Conservation (phyloP, 2,113 vertebrate species). For the Eleginops maclovinus region DNA sequence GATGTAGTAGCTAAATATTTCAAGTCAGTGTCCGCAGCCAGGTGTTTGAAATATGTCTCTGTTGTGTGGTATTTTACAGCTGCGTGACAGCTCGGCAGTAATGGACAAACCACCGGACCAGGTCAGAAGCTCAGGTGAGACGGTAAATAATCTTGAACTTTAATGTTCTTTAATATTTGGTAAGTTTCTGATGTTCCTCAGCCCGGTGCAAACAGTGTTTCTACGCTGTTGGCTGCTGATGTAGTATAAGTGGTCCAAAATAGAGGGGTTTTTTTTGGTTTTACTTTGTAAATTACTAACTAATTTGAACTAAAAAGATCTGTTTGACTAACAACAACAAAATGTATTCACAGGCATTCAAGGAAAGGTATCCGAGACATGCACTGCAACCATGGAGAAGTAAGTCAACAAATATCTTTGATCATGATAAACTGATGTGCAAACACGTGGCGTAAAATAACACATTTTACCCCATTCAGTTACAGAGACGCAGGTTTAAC, state of each 20-base stretch:
- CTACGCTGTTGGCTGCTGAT: not conserved
- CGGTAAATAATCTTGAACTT: not conserved
- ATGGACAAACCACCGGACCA: not conserved
- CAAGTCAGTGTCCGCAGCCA: not conserved
- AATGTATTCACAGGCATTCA: slow-evolving; percentile 14
- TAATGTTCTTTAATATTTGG: too few species aligned
- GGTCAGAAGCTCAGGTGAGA: slow-evolving; percentile 5
- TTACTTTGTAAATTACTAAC: not conserved
- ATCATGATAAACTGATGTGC: not conserved
- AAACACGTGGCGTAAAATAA: not conserved
- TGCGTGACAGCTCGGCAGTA: not conserved
- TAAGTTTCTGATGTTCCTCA: not conserved
- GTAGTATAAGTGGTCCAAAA: not conserved
- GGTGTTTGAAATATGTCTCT: not conserved
- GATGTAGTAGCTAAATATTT: not conserved
- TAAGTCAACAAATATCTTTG: slow-evolving; percentile 11
- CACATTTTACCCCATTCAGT: not conserved
- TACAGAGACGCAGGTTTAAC: not conserved
- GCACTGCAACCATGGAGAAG: slow-evolving; percentile 1
- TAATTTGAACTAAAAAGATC: not conserved
- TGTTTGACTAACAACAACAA: not conserved
- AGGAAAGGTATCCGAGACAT: not conserved
- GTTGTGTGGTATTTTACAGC: slow-evolving; percentile 12
- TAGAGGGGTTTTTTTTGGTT: not conserved
- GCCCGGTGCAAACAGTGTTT: not conserved